phyloP scores from a whole-genome alignment of 2,888 invertebrate species.

The Caradrina kadenii region DNA sequence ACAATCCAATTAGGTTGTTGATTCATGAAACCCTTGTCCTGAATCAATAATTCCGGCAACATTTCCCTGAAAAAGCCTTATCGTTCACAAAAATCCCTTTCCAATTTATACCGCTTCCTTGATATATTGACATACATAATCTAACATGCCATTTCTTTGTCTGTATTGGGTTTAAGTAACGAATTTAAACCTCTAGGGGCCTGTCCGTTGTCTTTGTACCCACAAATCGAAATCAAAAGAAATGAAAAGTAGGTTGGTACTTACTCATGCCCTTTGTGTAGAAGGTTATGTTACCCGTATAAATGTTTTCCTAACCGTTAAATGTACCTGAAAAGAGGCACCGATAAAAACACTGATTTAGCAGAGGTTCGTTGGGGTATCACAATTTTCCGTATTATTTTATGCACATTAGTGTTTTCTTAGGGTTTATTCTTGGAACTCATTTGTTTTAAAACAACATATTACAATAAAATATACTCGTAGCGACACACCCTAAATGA shows the following conservation, averaged over 20 bases:
- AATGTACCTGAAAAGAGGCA: constrained; percentile 36
- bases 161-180: constrained; percentile 59
- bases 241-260: constrained; percentile 31
- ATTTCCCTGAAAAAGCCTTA: constrained; percentile 23
- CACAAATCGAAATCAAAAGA: constrained; percentile 59
- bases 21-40: constrained; percentile 12
- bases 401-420: constrained; percentile 20
- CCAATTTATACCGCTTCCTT: constrained; percentile 28
- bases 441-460: neutral
- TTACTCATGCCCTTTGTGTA: constrained; percentile 55
- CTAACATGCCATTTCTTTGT: constrained; percentile 56
- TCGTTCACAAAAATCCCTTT: constrained; percentile 22
- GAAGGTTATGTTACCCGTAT: constrained; percentile 40
- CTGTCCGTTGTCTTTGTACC: constrained; percentile 57
- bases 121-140: constrained; percentile 62
- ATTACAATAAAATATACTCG: too few species aligned
- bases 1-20: constrained; percentile 18
- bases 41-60: constrained; percentile 40
- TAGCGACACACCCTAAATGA: too few species aligned
- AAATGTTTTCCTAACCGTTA: constrained; percentile 58
- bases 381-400: constrained; percentile 10
- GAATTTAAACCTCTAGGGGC: constrained; percentile 58
- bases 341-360: constrained; percentile 37
- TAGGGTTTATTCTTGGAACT: neutral
- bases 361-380: constrained; percentile 5